Evolutionary conservation across 2,113 vertebrate species (phyloP).

Genomic region (Callospermophilus lateralis): DNA sequence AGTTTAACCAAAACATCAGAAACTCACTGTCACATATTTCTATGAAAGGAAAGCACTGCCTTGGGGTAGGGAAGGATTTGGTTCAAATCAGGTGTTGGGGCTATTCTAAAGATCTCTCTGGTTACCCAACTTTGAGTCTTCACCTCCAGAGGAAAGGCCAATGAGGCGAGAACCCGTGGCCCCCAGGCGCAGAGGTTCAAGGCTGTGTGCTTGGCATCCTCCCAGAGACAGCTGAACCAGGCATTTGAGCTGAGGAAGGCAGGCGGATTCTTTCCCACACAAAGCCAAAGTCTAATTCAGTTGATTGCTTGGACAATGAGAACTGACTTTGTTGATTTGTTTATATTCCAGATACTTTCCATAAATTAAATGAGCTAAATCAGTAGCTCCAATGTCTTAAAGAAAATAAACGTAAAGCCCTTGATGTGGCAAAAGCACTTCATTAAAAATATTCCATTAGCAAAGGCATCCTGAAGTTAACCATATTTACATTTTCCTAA

Average conservation of each 20-base stretch:
- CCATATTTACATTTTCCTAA: constrained; percentile 16
- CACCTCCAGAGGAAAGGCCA: neutral
- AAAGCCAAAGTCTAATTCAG: neutral
- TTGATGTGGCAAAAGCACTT: constrained; percentile 15
- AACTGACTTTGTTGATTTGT: neutral
- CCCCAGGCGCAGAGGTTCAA: accelerated
- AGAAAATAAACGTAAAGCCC: neutral
- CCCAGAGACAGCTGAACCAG: neutral
- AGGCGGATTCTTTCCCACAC: neutral
- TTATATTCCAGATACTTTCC: neutral
- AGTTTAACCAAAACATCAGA: neutral
- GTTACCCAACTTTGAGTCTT: too few species aligned
- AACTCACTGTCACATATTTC: neutral
- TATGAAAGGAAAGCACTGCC: neutral
- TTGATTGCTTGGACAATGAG: neutral
- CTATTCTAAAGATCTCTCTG: neutral
- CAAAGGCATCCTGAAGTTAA: constrained; percentile 7
- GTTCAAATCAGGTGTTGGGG: neutral
- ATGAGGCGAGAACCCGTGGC: neutral
- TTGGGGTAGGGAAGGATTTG: too few species aligned
- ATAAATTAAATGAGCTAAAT: neutral
- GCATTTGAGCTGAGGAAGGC: neutral
- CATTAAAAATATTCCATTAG: neutral
- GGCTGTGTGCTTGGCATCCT: accelerated
- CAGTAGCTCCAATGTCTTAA: neutral